Evolutionary conservation across 2,888 invertebrate species (phyloP).

Genomic region (Limnephilus lunatus): DNA sequence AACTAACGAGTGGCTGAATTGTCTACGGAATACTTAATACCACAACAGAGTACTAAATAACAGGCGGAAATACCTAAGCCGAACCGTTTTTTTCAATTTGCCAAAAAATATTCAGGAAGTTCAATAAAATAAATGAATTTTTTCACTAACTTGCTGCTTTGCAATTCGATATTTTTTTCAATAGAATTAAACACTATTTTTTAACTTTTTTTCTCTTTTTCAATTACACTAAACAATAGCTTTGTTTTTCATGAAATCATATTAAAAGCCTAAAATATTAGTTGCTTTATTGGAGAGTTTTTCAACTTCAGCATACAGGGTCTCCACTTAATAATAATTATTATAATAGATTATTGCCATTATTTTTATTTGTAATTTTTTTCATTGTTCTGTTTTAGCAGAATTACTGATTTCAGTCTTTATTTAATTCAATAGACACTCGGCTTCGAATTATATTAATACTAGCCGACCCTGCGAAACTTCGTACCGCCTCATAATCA

Average conservation of each 20-base stretch:
- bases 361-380: too few relatives aligned
- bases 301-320: too few relatives aligned
- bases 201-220: too few relatives aligned
- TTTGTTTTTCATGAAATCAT: too few relatives aligned
- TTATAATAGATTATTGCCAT: too few relatives aligned
- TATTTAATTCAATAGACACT: background rate
- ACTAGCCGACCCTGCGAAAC: too few relatives aligned
- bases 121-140: background rate
- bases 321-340: too few relatives aligned
- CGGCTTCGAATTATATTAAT: background rate
- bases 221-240: too few relatives aligned
- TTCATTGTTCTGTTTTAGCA: background rate
- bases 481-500: too few relatives aligned
- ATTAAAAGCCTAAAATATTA: too few relatives aligned
- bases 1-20: conserved; percentile 50
- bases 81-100: background rate
- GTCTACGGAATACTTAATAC: conserved; percentile 52
- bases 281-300: too few relatives aligned
- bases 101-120: background rate
- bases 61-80: background rate
- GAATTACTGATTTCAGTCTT: background rate
- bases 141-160: background rate
- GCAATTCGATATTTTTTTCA: background rate
- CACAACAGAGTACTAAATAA: background rate
- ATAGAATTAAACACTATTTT: background rate